phyloP scores from a whole-genome alignment of 2,797 vertebrate species.

The Propithecus perrieri region DNA sequence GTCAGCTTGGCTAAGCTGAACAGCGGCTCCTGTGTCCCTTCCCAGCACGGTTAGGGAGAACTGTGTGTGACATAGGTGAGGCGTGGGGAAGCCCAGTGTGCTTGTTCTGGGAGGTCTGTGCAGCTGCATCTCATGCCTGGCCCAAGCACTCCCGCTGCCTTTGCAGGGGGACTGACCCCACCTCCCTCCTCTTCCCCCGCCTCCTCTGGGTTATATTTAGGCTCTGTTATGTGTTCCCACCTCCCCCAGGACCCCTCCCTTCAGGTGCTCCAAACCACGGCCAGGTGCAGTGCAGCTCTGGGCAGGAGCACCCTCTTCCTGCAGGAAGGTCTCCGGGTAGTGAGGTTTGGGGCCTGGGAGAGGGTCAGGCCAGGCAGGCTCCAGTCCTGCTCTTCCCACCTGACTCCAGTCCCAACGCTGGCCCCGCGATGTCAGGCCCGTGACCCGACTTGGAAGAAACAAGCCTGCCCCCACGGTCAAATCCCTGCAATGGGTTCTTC shows the following conservation, averaged over 20 bases:
- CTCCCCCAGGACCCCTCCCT: neutral
- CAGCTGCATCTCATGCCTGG: neutral
- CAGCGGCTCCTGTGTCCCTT: neutral
- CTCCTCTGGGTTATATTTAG: neutral
- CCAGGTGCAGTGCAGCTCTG: neutral
- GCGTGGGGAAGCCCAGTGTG: rapidly evolving
- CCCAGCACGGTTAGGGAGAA: neutral
- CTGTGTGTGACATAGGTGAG: neutral
- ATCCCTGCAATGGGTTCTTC: neutral
- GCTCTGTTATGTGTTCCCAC: neutral
- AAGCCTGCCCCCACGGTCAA: neutral
- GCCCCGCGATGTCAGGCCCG: neutral
- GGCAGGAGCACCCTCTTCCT: neutral
- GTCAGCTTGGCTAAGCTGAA: neutral
- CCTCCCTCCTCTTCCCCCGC: too few species aligned
- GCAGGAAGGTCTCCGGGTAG: neutral
- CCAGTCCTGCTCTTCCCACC: neutral
- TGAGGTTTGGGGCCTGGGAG: neutral
- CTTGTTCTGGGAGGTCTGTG: rapidly evolving
- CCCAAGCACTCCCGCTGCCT: neutral
- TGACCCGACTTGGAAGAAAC: neutral
- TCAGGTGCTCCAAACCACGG: neutral
- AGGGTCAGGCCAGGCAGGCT: neutral
- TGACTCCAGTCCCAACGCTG: neutral
- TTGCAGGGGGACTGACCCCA: neutral